Base-by-base conservation (phyloP, 2,797 vertebrate species). In the Holocentrus rufus region DNA sequence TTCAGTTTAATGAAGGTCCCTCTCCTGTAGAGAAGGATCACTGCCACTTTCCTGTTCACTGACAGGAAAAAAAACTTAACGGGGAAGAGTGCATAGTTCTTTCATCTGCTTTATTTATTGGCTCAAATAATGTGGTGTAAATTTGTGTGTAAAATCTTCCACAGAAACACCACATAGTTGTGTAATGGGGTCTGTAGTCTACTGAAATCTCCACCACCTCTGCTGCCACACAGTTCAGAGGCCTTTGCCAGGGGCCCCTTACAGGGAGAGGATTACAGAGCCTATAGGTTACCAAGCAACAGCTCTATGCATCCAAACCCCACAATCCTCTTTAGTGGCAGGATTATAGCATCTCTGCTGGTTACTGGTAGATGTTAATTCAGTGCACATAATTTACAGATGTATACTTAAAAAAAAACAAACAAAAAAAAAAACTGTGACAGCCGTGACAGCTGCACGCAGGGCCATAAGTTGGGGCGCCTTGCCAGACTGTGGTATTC, bases 1-100 rank as follows among this genome's bases (percentile, higher is more conserved):
- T 82, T 80, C 47, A 77, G 61, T 79, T 74, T 82, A 83, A 82
- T 82, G 54, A 79, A 74, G 74, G 63, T 27, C 47, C 70, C 54
- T 60, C 53, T 69, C 56, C 65, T 70, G 62, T 55, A 72, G 68
- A 56, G 71, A 47, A 65, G 47, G 31, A 74, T 36, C 50, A 50
- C 65, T 27, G 34, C 52, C 25, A 36, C 54, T 25, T 50, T 65
- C 50, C 36, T 53, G 5, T 53, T 42, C 55, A 10, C 60, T 61
- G 25, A 65, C 52, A 68, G 60, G 46, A n/a, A n/a, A 63, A 70
- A 59, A 50, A 15, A 31, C 74, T 68, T 72, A 57, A 69, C 72
- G 70, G 31, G 30, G n/a, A 76, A 31, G 25, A 53, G 54, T 34
- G 56, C 63, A 64, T 60, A 34, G 46, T 20, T 31, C n/a, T 73